Conservation (phyloP, 2,888 invertebrate species). For the Erebia aethiops region DNA sequence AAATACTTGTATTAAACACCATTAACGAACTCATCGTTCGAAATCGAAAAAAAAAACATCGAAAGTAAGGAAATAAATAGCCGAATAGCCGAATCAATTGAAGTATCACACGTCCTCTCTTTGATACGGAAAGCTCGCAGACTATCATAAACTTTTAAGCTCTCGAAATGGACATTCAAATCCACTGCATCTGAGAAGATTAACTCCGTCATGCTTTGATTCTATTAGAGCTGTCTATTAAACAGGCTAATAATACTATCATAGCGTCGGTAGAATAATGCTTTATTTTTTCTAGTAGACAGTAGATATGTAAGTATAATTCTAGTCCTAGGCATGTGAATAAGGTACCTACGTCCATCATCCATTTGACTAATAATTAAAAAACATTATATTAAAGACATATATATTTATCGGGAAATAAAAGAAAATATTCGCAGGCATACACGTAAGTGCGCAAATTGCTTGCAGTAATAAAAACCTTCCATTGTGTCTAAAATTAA, state of each 20-base stretch:
- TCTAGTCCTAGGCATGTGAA: background rate
- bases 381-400: too few relatives aligned
- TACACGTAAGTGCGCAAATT: too few relatives aligned
- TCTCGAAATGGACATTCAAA: constrained; percentile 67
- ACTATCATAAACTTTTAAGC: constrained; percentile 37
- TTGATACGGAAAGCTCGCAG: constrained; percentile 25
- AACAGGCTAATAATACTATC: constrained; percentile 41
- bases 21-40: background rate
- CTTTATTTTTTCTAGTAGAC: background rate
- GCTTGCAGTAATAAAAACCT: background rate
- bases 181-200: constrained; percentile 69
- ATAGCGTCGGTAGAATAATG: constrained; percentile 16
- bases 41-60: too few relatives aligned
- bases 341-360: background rate
- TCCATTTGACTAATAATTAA: too few relatives aligned
- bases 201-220: constrained; percentile 76
- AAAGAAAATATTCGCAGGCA: too few relatives aligned
- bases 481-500: background rate
- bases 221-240: constrained; percentile 60
- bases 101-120: constrained; percentile 1
- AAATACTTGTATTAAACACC: background rate
- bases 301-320: background rate
- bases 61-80: background rate
- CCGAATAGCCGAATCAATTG: constrained; percentile 7
- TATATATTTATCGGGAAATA: too few relatives aligned